Base-by-base conservation (phyloP, 2,113 vertebrate genomes). In the Psittacara wagleri region DNA sequence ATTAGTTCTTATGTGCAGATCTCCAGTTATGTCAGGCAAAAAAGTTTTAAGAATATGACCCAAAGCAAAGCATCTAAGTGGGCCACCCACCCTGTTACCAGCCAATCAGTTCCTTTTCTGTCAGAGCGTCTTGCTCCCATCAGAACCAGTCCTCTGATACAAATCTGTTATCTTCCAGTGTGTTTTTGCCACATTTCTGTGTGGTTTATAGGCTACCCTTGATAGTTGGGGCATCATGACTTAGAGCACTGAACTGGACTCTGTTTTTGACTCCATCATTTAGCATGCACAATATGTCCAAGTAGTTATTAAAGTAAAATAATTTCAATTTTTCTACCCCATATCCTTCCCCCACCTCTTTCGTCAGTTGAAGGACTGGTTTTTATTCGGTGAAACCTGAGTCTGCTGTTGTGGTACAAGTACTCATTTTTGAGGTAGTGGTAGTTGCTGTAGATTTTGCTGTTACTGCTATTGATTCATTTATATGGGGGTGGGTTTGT, bases 1-100 rank as follows among this genome's bases (percentile, higher is more conserved):
- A 81, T 95, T 93, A 96, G 59, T 90, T 93, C 76, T 92, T 88
- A 25, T 43, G 55, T 83, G 59, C 49, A 88, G 49, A 70, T 83
- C 31, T 93, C 67, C 59, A 64, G 48, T 92, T 91, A 91, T 72
- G 84, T 82, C 74, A 79, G 81, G 49, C 94, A 92, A 87, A 84
- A 91, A 74, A 61, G 63, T 68, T 94, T 90, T 74, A 90, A 86
- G 61, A 83, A 27, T 81, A 44, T 94, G 52, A 75, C 73, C 39
- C 48, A 24, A 11, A 93, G 83, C 75, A 80, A 80, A 94, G 49
- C 33, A 90, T 83, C 15, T 29, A 83, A 90, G 16, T 92, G 57
- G 72, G 27, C 52, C 59, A 74, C 54, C 44, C 35, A 55, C 10
- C 17, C 68, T 81, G 8, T 85, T 90, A 67, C 54, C 28, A 64